Evolutionary conservation across 1,140 invertebrate genomes (phyloP).

Genomic region (Phymastichus coffea): DNA sequence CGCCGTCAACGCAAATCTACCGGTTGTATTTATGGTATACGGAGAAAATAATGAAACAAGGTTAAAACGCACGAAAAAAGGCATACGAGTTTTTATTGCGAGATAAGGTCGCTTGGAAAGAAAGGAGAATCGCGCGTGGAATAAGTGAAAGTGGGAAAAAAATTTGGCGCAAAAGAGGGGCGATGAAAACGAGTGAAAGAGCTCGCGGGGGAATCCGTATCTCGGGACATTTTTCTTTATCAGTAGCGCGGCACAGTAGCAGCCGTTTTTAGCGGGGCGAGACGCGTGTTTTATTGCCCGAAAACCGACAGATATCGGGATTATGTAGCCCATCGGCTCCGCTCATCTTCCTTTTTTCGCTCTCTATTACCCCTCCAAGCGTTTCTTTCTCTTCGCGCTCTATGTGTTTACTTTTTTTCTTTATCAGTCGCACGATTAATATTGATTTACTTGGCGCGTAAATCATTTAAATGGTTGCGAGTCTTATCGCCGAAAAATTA

Average conservation of each 20-base stretch:
- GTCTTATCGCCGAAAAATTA: too few species aligned
- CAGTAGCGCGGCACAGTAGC: constrained; percentile 39
- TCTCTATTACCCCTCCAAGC: constrained; percentile 7
- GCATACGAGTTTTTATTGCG: too few species aligned
- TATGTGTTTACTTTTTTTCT: neutral
- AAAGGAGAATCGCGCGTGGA: neutral
- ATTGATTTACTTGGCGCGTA: constrained; percentile 3
- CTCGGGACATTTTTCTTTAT: constrained; percentile 50
- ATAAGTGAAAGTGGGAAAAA: neutral
- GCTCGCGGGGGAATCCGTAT: constrained; percentile 44
- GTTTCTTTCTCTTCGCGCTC: too few species aligned
- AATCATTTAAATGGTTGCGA: too few species aligned
- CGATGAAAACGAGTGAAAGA: constrained; percentile 23
- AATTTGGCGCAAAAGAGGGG: constrained; percentile 20
- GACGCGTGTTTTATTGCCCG: constrained; percentile 59
- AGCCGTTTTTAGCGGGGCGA: constrained; percentile 42
- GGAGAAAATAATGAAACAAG: too few species aligned
- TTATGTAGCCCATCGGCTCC: constrained; percentile 48
- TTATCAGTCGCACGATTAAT: too few species aligned
- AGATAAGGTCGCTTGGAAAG: neutral
- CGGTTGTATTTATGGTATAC: too few species aligned
- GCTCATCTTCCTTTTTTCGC: neutral
- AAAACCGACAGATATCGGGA: constrained; percentile 60
- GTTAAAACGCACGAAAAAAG: too few species aligned
- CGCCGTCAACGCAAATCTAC: neutral